phyloP scores from a whole-genome alignment of 2,797 vertebrate species.

The Masticophis lateralis region DNA sequence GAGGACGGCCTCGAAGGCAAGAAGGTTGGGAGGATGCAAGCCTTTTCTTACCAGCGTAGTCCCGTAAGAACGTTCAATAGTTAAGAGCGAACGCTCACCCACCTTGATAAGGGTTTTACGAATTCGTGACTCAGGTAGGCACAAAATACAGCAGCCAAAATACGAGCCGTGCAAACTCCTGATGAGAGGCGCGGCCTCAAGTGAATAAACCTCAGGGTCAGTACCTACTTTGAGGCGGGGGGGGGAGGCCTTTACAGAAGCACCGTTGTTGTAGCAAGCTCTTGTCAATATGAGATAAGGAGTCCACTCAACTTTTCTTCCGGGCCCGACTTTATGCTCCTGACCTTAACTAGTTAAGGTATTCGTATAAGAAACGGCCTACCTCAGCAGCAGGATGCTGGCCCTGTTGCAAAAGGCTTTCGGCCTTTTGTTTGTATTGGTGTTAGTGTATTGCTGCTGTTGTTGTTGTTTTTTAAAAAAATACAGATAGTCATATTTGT shows the following conservation, averaged over 20 bases:
- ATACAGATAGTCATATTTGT: background rate
- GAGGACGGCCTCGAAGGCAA: background rate
- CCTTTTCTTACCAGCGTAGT: background rate
- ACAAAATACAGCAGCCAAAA: background rate
- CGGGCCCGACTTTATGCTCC: background rate
- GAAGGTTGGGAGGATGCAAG: too few species aligned
- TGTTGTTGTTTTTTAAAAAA: background rate
- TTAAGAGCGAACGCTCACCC: background rate
- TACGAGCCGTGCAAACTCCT: background rate
- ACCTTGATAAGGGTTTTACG: background rate
- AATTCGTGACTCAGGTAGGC: background rate
- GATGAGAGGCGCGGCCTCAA: too few species aligned
- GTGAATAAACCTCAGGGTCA: background rate
- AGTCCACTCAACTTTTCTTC: background rate
- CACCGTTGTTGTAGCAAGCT: background rate
- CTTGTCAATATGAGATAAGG: background rate
- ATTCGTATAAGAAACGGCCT: slow-evolving; percentile 43
- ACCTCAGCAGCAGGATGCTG: background rate
- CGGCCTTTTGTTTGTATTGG: slow-evolving; percentile 65
- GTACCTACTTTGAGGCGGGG: background rate
- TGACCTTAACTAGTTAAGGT: background rate
- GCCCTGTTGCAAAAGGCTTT: background rate
- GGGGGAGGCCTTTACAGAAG: background rate
- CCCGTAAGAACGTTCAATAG: background rate
- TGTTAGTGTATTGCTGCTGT: slow-evolving; percentile 40